Evolutionary conservation across 2,797 vertebrate species (phyloP).

Genomic region (Peromyscus eremicus): DNA sequence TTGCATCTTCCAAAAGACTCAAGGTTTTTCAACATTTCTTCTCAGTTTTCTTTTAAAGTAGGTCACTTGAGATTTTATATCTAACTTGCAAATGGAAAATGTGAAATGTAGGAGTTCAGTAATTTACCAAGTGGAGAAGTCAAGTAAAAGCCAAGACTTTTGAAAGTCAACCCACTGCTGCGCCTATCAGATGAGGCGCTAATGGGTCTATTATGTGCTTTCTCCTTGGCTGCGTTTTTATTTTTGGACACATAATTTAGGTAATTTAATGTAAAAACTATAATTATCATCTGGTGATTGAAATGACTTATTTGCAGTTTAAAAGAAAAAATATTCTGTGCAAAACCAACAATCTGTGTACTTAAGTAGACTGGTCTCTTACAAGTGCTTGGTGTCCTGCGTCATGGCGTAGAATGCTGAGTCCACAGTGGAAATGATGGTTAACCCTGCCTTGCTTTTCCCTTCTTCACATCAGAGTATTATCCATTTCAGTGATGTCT

Average conservation of each 20-base stretch:
- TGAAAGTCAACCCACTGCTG: not conserved
- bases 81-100: conserved; percentile 78
- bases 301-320: conserved; percentile 68
- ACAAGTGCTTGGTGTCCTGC: not conserved
- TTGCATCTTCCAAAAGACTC: conserved; percentile 54
- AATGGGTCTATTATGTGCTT: conserved; percentile 58
- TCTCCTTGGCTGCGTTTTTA: conserved; percentile 54
- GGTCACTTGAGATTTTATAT: conserved; percentile 76
- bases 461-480: conserved; percentile 42
- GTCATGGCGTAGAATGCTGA: rapidly evolving
- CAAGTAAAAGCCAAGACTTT: conserved; percentile 69
- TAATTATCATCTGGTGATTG: conserved; percentile 73
- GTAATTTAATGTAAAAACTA: conserved; percentile 73
- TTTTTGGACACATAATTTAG: conserved; percentile 64
- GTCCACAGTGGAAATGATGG: not conserved
- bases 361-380: conserved; percentile 36
- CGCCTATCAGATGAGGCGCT: conserved; percentile 41
- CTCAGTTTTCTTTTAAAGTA: conserved; percentile 73
- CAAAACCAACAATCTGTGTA: conserved; percentile 56
- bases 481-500: not conserved
- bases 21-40: conserved; percentile 62
- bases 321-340: conserved; percentile 16
- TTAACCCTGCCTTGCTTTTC: conserved; percentile 25
- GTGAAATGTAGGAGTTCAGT: conserved; percentile 69
- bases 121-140: conserved; percentile 72